Evolutionary conservation across 2,113 vertebrate genomes (phyloP), one percentile per base, ranked within the genome.

Genomic region (Epinephelus cyanopodus): DNA sequence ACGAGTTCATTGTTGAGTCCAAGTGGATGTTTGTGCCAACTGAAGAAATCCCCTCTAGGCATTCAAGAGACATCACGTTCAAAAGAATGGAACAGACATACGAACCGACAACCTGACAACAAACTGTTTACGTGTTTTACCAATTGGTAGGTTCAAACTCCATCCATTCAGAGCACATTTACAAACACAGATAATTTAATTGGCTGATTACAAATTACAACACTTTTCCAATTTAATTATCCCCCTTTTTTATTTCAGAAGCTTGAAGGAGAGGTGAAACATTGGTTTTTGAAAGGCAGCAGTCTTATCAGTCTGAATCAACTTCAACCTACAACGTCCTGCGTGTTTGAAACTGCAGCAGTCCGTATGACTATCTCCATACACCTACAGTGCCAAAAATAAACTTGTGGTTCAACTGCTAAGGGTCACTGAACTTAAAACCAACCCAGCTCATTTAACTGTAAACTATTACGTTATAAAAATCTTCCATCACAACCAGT

Each of bases 331-430:
- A 8, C 15, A 29, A 13, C 9, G 1, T 33, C n/a, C 3, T 6
- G 29, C 12, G 25, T 6, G 25, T 23, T 18, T 11, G 4, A 65
- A 73, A 66, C 69, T 19, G 61, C 25, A 33, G 52, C 19, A 15
- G 50, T 48, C 50, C 14, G 19, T 57, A 0, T 3, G 11, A 53
- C 37, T 50, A 39, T 56, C 60, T 69, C 27, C 29, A 42, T 25
- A 69, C 33, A 5, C 58, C 17, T 42, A 27, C 29, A 54, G n/a
- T 15, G 6, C 52, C 76, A 10, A 54, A 79, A 62, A 79, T 62
- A 79, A 62, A 52, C 17, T 25, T 39, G 2, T 15, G n/a, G 21
- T 68, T 77, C 6, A 50, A 18, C 19, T 39, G 21, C 27, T 7
- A 37, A 37, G 62, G 64, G 37, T 42, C 52, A 10, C 33, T 64